These are phyloP conservation scores for Tetheella fluctuosa DNA, from an alignment of 2,888 invertebrate species.

Conservation along the genomic window DNA sequence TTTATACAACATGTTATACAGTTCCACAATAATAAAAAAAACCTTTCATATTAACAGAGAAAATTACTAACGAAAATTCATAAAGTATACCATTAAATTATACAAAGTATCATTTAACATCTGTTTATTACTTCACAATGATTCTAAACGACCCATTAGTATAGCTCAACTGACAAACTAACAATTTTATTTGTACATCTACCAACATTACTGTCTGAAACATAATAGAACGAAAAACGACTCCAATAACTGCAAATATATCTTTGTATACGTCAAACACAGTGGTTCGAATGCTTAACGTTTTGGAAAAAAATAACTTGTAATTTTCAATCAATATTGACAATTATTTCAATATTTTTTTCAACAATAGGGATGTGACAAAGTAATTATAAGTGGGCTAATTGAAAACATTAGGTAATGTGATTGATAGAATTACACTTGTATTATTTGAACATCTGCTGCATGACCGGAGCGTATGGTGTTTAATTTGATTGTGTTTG, in stretches of 20 bases:
- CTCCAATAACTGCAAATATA: conserved; percentile 10
- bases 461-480: conserved; percentile 29
- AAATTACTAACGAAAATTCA: not conserved
- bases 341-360: not conserved
- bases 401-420: conserved; percentile 46
- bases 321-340: not conserved
- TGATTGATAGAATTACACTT: conserved; percentile 59
- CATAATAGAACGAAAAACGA: conserved; percentile 15
- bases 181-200: conserved; percentile 3
- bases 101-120: conserved; percentile 14
- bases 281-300: conserved; percentile 20
- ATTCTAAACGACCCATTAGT: conserved; percentile 24
- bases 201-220: not conserved
- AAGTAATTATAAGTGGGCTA: conserved; percentile 15
- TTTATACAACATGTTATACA: too few species aligned
- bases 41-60: not conserved
- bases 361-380: not conserved
- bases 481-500: conserved; percentile 56
- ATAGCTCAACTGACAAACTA: conserved; percentile 18
- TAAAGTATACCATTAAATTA: not conserved
- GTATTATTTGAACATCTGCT: conserved; percentile 69
- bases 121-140: conserved; percentile 16
- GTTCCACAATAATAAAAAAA: not conserved
- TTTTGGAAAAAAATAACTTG: conserved; percentile 20
- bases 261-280: conserved; percentile 9